Percentiles rank a stretch among this genome's conserved stretches.
phyloP scores from a whole-genome alignment of 1,140 invertebrate species.

The Listronotus bonariensis region DNA sequence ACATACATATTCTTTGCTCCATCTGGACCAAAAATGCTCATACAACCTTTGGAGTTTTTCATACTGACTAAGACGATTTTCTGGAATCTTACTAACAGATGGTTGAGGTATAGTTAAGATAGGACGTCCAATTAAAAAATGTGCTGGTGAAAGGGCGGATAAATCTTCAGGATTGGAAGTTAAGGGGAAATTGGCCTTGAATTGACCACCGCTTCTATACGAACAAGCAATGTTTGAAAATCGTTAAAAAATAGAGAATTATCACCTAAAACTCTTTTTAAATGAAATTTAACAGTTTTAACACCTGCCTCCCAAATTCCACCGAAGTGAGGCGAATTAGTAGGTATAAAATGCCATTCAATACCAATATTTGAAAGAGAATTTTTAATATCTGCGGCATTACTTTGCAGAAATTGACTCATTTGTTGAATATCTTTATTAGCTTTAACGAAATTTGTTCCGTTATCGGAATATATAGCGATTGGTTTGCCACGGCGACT shows the following conservation, averaged over 20 bases:
- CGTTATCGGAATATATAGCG: slow-evolving; percentile 18
- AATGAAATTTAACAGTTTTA: slow-evolving; percentile 38
- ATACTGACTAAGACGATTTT: slow-evolving; percentile 7
- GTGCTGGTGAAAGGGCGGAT: background rate
- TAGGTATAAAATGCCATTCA: slow-evolving; percentile 56
- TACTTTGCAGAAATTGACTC: background rate
- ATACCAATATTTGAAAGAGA: slow-evolving; percentile 36
- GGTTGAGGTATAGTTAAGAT: background rate
- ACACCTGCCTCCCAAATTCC: slow-evolving; percentile 50
- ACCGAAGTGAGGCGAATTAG: slow-evolving; percentile 48
- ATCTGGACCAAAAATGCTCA: slow-evolving; percentile 21
- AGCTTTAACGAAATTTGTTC: background rate
- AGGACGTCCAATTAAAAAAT: slow-evolving; percentile 7
- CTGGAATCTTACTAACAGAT: slow-evolving; percentile 1
- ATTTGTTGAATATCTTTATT: background rate
- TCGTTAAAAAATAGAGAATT: slow-evolving; percentile 34
- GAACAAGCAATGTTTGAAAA: slow-evolving; percentile 45
- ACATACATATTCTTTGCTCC: slow-evolving; percentile 40
- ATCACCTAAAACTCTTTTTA: slow-evolving; percentile 33
- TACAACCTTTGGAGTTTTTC: background rate
- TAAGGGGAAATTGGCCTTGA: slow-evolving; percentile 41
- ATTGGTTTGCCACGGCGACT: slow-evolving; percentile 22
- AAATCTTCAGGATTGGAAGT: background rate
- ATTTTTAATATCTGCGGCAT: background rate
- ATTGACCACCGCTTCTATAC: slow-evolving; percentile 52